These are phyloP conservation scores for Agrypnus murinus DNA, from an alignment of 2,888 invertebrate species.

Conservation along the genomic window DNA sequence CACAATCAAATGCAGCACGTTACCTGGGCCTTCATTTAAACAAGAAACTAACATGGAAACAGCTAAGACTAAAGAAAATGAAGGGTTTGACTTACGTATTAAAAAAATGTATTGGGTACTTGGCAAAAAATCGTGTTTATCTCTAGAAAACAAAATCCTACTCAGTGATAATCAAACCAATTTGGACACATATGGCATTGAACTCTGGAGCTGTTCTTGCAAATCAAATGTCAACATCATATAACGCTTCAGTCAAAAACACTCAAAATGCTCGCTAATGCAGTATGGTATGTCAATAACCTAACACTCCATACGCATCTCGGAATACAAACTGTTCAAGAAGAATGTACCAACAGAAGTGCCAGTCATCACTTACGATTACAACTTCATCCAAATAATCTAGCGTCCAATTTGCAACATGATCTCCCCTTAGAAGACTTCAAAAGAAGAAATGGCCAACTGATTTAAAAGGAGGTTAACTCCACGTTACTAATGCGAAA, in stretches of 20 bases:
- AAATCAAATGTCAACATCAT: not conserved
- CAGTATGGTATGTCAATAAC: not conserved
- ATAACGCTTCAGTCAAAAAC: not conserved
- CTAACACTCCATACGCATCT: not conserved
- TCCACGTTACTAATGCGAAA: too few species aligned
- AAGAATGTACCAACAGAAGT: not conserved
- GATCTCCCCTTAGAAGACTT: too few species aligned
- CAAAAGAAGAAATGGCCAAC: not conserved
- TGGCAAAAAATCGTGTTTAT: too few species aligned
- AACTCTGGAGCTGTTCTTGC: not conserved
- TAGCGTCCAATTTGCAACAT: not conserved
- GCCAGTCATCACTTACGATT: not conserved
- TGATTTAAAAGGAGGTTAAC: too few species aligned
- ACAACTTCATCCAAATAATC: not conserved
- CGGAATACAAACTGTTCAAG: not conserved
- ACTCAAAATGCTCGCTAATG: not conserved
- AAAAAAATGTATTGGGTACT: too few species aligned
- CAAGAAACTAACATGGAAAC: too few species aligned
- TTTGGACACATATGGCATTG: not conserved
- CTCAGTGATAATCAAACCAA: not conserved
- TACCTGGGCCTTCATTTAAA: too few species aligned
- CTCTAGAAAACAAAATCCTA: not conserved
- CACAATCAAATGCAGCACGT: too few species aligned
- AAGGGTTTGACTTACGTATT: too few species aligned
- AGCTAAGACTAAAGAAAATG: too few species aligned